Conservation (phyloP, 2,113 vertebrate species). For the Recurvirostra avosetta region DNA sequence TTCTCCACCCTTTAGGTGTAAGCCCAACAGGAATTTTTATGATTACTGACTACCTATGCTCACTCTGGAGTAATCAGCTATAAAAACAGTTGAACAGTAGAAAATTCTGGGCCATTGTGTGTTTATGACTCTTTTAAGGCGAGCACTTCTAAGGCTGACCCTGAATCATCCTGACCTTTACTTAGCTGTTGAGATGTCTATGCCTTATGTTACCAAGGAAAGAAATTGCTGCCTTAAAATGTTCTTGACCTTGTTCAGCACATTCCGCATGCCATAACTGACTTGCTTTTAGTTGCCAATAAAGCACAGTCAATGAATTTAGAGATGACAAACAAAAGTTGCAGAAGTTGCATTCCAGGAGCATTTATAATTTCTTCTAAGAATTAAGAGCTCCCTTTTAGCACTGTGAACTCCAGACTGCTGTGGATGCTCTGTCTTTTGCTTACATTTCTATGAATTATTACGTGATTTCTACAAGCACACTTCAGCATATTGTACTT, state of each 20-base stretch:
- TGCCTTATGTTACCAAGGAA: neutral
- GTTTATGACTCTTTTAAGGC: slow-evolving; percentile 3
- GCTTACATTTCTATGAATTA: neutral
- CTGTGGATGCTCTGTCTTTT: neutral
- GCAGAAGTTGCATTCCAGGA: neutral
- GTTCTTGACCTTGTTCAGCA: slow-evolving; percentile 4
- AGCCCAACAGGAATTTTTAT: neutral
- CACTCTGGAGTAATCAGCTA: neutral
- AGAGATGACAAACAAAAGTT: neutral
- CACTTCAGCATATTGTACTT: neutral
- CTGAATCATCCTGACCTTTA: slow-evolving; percentile 1
- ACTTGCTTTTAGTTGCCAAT: neutral
- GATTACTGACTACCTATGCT: neutral
- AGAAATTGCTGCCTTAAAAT: neutral
- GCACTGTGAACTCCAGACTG: neutral
- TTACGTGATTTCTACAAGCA: slow-evolving; percentile 7
- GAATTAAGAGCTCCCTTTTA: neutral
- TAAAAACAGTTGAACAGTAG: neutral
- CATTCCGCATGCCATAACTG: neutral
- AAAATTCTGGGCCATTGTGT: neutral
- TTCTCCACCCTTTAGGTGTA: neutral
- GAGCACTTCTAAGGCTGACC: neutral
- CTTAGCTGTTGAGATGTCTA: neutral
- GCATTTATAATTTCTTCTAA: neutral
- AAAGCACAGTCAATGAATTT: neutral